Evolutionary conservation across 2,113 vertebrate species (phyloP).

Genomic region (Riparia riparia): DNA sequence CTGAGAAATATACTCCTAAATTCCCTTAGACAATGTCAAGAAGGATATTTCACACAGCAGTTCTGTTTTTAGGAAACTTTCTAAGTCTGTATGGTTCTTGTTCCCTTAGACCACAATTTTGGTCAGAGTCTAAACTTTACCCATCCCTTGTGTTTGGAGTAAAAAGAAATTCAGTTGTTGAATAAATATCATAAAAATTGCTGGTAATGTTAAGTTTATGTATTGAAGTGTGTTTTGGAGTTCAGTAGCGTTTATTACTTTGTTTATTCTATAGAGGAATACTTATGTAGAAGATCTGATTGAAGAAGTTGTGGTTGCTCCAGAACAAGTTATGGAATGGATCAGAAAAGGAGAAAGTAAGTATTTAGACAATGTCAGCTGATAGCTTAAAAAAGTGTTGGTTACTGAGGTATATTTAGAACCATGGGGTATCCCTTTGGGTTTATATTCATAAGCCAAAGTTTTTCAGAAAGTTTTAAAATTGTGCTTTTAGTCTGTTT

Average conservation of each 20-base stretch:
- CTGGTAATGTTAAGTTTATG: neutral
- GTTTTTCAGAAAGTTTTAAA: neutral
- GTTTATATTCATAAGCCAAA: neutral
- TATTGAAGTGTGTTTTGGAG: neutral
- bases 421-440: neutral
- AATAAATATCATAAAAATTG: neutral
- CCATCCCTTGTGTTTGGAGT: neutral
- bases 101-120: neutral
- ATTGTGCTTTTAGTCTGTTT: neutral
- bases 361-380: neutral
- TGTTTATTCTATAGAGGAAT: constrained; percentile 82
- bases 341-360: constrained; percentile 95
- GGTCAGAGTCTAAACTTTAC: neutral
- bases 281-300: constrained; percentile 92
- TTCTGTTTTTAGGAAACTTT: neutral
- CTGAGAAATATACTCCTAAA: neutral
- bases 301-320: constrained; percentile 88
- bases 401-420: neutral
- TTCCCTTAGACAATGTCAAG: neutral
- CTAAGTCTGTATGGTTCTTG: neutral
- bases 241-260: neutral
- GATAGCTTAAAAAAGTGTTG: neutral
- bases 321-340: constrained; percentile 89
- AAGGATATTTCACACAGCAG: neutral
- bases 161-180: neutral